Evolutionary conservation across 2,888 invertebrate genomes (phyloP), one percentile per base, ranked within the genome.

Genomic region (Volucella inanis): DNA sequence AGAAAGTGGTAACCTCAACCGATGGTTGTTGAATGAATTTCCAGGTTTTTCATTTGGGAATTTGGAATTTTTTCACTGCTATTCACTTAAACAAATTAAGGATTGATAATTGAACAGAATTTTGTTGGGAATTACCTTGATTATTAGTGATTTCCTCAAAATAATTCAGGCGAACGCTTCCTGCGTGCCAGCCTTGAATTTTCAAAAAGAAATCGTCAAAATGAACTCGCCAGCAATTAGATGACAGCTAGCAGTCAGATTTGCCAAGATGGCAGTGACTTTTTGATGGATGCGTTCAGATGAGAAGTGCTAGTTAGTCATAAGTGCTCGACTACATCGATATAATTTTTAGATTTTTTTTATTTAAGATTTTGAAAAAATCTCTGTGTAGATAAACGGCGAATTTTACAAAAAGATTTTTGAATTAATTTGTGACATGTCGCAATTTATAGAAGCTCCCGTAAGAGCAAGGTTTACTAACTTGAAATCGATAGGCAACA

Each of bases 161-260:
- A 88, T 87, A 88, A 88, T 89, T 88, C 82, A 89, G 89, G 89
- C 90, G 89, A 91, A 90, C 90, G 89, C 91, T 90, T 84, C 88
- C 89, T 90, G 89, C 91, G 91, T 91, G 92, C 90, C 91, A 91
- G 90, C 91, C 90, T 89, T 87, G 88, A 90, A 89, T 89, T 90
- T 90, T 89, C 87, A 88, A 91, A 91, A 90, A 89, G 90, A 89
- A 90, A 88, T 81, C 81, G 76, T 77, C 55, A 81, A 57, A 80
- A 12, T 8, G 50, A 45, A 61, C 55, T 75, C 43, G 67, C 75
- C 55, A 67, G 75, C 67, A 62, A 55, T 47, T 71, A 62, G 0
- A 18, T 82, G 81, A 85, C 81, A 80, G 70, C 6, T 77, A 82
- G 67, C 67, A 81, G 18, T 8, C 57, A 14, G 54, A 8, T 11